phyloP scores from a whole-genome alignment of 1,140 invertebrate species.

The Fopius arisanus region DNA sequence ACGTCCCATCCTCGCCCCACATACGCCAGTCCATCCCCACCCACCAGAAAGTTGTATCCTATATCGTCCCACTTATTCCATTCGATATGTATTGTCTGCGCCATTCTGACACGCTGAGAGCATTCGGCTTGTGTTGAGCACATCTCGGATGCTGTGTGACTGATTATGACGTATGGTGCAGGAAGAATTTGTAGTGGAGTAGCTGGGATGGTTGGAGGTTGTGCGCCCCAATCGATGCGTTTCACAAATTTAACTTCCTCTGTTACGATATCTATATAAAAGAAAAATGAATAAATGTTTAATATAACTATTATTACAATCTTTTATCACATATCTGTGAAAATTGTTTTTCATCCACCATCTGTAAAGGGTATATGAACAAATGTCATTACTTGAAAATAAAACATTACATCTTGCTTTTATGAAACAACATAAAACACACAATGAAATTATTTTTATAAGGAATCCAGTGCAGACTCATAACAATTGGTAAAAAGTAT shows the following conservation, averaged over 20 bases:
- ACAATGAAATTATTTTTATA: not conserved
- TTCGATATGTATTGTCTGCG: conserved; percentile 80
- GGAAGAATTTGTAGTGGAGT: conserved; percentile 65
- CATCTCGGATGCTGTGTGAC: conserved; percentile 70
- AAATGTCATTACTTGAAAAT: no score
- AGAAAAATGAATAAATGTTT: no score
- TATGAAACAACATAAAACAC: not conserved
- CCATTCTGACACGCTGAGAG: conserved; percentile 63
- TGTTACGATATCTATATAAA: conserved; percentile 29
- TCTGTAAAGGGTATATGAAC: no score
- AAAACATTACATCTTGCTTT: no score
- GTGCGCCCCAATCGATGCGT: conserved; percentile 71
- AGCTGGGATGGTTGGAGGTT: conserved; percentile 60
- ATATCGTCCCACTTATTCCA: conserved; percentile 73
- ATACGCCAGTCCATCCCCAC: conserved; percentile 79
- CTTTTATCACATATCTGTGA: no score
- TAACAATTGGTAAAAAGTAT: no score
- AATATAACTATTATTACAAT: no score
- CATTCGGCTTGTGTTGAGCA: conserved; percentile 68
- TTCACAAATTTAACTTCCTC: conserved; percentile 62
- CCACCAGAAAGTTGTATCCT: conserved; percentile 80
- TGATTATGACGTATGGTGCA: conserved; percentile 78
- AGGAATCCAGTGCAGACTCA: not conserved
- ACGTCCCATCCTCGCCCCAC: conserved; percentile 78
- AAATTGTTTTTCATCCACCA: no score